Evolutionary conservation across 2,113 vertebrate genomes (phyloP).

Genomic region (Xiphophorus hellerii): DNA sequence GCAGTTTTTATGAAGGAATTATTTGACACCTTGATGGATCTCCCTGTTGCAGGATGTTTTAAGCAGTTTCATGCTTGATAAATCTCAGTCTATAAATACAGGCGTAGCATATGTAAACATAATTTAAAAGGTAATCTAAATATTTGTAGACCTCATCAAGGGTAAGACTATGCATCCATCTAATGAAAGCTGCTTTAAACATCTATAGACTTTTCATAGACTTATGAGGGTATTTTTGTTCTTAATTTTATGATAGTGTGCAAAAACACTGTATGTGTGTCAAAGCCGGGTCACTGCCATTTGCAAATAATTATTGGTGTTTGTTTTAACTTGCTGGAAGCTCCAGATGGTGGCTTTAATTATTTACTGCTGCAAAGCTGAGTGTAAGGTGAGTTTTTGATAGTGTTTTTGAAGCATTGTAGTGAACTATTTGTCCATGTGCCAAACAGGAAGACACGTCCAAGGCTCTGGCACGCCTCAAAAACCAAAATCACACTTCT

Average conservation of each 20-base stretch:
- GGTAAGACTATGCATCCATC: conserved; percentile 27
- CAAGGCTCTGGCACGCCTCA: not conserved
- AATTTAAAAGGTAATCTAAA: conserved; percentile 58
- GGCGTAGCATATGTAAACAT: conserved; percentile 51
- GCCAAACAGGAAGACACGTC: conserved; percentile 2
- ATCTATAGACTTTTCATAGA: conserved; percentile 34
- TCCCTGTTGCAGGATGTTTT: conserved; percentile 58
- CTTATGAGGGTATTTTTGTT: conserved; percentile 41
- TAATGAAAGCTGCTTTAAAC: conserved; percentile 40
- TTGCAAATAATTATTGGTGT: conserved; percentile 64
- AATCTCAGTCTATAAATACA: conserved; percentile 51
- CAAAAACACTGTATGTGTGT: conserved; percentile 47
- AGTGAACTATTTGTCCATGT: conserved; percentile 12
- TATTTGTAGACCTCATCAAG: conserved; percentile 60
- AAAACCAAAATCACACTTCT: conserved; percentile 1
- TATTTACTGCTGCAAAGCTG: conserved; percentile 15
- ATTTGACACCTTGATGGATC: conserved; percentile 14
- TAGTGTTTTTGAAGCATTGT: conserved; percentile 18
- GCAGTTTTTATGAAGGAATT: conserved; percentile 41
- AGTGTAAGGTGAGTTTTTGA: conserved; percentile 43
- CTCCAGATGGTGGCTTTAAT: conserved; percentile 48
- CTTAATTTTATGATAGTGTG: conserved; percentile 30
- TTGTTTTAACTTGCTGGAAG: conserved; percentile 58
- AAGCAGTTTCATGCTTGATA: conserved; percentile 45
- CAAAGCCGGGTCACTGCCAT: conserved; percentile 55